Base-by-base conservation (phyloP, 2,797 vertebrate species). In the Oreochromis grahami region DNA sequence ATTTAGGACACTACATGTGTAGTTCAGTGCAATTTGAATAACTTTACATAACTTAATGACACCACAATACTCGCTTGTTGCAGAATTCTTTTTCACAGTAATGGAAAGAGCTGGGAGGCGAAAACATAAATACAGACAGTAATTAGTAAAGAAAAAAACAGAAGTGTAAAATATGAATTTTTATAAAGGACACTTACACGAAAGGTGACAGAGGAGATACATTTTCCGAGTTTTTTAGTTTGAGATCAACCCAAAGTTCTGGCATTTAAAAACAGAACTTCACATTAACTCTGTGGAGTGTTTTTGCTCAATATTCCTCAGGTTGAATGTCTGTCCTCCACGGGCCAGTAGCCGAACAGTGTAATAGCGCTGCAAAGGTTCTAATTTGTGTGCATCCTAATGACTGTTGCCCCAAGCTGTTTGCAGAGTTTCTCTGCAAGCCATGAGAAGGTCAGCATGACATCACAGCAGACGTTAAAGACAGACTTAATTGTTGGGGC, bases 371-470 rank as follows among this genome's bases (percentile, higher is more conserved):
- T 32, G 63, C 82, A 88, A 86, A 85, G 82, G 8, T 87, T 92
- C 56, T 91, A 92, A 94, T 93, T 90, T 93, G 91, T 91, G 90
- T 84, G 89, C 87, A 88, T 90, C 63, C 76, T 94, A 92, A 94
- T 90, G 87, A 90, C 88, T 85, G 60, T 81, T 87, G 91, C 90
- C 84, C 80, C n/a, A 17, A 89, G 91, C 86, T 91, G 86, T 91
- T 92, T 93, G 90, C 90, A 84, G 70, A 90, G 79, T 86, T 90
- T 92, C 80, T 19, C 88, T 85, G 84, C 52, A 87, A 91, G 80
- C 86, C 78, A 45, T 10, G 81, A 89, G 87, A 95, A 94, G 93
- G 93, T 94, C 94, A 93, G 84, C 26, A 5, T 84, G 76, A 79
- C 81, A 84, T 88, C 86, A 84, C 85, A 86, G 89, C 85, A 87